A percentile compares a stretch with the other conserved stretches of the same genome.
Evolutionary conservation across 2,888 invertebrate species (phyloP).

Genomic region (Drosophila melanocephala): DNA sequence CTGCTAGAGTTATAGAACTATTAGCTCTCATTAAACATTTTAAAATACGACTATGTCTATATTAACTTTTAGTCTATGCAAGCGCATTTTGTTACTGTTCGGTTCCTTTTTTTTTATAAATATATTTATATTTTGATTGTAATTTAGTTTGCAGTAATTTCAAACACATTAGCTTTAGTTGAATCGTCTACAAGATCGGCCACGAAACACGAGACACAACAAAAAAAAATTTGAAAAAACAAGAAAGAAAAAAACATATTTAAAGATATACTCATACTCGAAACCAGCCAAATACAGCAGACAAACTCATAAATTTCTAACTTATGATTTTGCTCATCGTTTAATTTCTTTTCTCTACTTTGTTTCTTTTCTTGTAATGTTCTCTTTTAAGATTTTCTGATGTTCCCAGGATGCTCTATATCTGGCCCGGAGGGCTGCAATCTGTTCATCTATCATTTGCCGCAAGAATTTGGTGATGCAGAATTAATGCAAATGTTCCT

Average conservation of each 20-base stretch:
- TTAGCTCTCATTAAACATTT: slow-evolving; percentile 42
- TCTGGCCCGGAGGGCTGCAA: slow-evolving; percentile 99
- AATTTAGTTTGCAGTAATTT: slow-evolving; percentile 47
- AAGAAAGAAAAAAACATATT: slow-evolving; percentile 1
- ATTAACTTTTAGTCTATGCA: slow-evolving; percentile 43
- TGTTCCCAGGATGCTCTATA: slow-evolving; percentile 96
- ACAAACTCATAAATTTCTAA: slow-evolving; percentile 63
- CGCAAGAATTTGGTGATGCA: slow-evolving; percentile 99
- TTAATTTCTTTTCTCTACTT: slow-evolving; percentile 76
- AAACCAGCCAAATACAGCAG: slow-evolving; percentile 35
- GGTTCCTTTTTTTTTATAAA: slow-evolving; percentile 18
- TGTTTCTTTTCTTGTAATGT: slow-evolving; percentile 84
- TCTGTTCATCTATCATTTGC: slow-evolving; percentile 99
- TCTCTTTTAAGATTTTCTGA: slow-evolving; percentile 90
- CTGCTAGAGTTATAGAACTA: slow-evolving; percentile 30
- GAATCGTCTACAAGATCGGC: slow-evolving; percentile 57
- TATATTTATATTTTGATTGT: slow-evolving; percentile 18
- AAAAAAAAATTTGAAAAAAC: slow-evolving; percentile 7
- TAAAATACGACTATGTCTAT: slow-evolving; percentile 41
- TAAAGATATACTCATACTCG: slow-evolving; percentile 22
- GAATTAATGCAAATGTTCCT: slow-evolving; percentile 99
- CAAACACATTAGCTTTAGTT: slow-evolving; percentile 62
- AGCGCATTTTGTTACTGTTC: slow-evolving; percentile 42
- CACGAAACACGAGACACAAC: slow-evolving; percentile 59
- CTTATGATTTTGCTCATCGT: slow-evolving; percentile 73